These are phyloP conservation scores for Holotrichia oblita DNA, from an alignment of 1,140 invertebrate species.

Conservation along the genomic window DNA sequence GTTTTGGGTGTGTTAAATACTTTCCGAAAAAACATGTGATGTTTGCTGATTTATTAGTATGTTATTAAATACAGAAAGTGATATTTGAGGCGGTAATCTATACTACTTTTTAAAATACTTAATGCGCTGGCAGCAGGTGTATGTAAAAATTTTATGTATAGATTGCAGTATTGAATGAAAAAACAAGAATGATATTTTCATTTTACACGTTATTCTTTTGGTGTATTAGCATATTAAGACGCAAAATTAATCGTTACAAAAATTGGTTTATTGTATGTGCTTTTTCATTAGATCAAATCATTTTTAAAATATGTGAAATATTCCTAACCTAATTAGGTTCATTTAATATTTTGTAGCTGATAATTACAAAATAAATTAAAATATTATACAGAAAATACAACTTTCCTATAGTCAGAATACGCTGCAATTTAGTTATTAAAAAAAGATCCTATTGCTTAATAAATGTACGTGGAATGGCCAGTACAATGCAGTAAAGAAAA, in stretches of 20 bases:
- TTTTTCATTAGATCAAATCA: neutral
- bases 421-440: too few relatives aligned
- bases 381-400: too few relatives aligned
- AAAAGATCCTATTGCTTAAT: too few relatives aligned
- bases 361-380: too few relatives aligned
- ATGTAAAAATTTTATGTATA: constrained; percentile 19
- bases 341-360: neutral
- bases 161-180: neutral
- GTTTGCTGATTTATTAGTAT: constrained; percentile 35
- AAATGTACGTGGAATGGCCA: too few relatives aligned
- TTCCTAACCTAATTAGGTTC: neutral
- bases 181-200: neutral
- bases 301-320: neutral
- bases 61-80: neutral
- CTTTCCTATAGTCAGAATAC: too few relatives aligned
- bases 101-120: constrained; percentile 11
- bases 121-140: constrained; percentile 22
- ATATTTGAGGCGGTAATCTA: neutral
- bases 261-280: neutral
- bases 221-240: neutral
- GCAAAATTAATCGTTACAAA: neutral
- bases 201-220: neutral
- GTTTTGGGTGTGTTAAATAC: constrained; percentile 18
- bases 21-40: neutral
- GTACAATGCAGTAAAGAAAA: too few relatives aligned